Evolutionary conservation across 2,113 vertebrate species (phyloP), one percentile per base, ranked within the genome.

Genomic region (Corydoras sp.): DNA sequence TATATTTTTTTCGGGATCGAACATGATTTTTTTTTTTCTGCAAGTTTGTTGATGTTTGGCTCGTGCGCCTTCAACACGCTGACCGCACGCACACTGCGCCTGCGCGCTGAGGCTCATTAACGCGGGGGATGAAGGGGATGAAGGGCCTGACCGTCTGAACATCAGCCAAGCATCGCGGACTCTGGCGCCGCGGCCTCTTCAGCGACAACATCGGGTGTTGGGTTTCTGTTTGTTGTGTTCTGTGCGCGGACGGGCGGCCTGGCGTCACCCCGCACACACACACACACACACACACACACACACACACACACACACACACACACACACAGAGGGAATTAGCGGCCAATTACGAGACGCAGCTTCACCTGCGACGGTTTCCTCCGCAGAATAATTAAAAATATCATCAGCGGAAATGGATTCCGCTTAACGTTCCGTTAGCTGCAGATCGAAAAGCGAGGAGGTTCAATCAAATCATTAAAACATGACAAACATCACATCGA

Each of bases 221-320:
- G 76, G 86, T 92, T 92, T 88, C 91, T 87, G 80, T 81, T 88
- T 89, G 90, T 92, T 88, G 87, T 88, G 84, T 83, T 85, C 86
- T 81, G 77, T 80, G 80, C 81, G 12, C 24, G 12, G 8, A 10
- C 82, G 85, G 86, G 18, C 86, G 78, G 83, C 85, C 62, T 79
- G 81, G 86, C 74, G 79, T 79, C 82, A 85, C 83, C 81, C 84
- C 83, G 86, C 75, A 86, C 81, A 55, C 54, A 55, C 54, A 55
- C 54, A 55, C 54, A 55, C 54, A 55, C 55, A 15, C 55, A 18
- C 14, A 18, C 55, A 58, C 55, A 58, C n/a, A 87, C 88, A 88
- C 82, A 86, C 75, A 86, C 81, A 55, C 54, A 55, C 82, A 85
- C 83, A 81, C 84, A 85, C 84, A 71, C 83, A 81, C 58, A 9